Evolutionary conservation across 2,797 vertebrate species (phyloP).

Genomic region (Fundulus diaphanus): DNA sequence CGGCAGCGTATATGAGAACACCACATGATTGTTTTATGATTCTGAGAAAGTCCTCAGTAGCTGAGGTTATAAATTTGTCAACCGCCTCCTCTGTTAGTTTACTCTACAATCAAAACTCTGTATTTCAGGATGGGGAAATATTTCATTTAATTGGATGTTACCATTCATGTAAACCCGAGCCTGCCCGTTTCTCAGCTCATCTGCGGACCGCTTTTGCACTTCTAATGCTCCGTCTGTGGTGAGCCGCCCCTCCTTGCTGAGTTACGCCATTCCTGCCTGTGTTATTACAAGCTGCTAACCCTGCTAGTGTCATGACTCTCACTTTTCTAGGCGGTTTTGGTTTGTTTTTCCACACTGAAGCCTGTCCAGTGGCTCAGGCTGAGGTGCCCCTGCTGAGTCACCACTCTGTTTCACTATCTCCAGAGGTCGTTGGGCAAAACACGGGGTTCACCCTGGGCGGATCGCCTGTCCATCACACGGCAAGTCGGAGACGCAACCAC

Average conservation of each 20-base stretch:
- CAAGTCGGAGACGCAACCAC: neutral
- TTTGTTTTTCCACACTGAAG: conserved; percentile 65
- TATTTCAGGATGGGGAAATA: conserved; percentile 41
- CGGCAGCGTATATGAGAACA: conserved; percentile 30
- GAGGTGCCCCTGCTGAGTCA: conserved; percentile 42
- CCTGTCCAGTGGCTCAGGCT: conserved; percentile 30
- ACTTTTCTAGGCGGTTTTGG: conserved; percentile 44
- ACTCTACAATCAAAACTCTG: conserved; percentile 62
- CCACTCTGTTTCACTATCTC: conserved; percentile 8
- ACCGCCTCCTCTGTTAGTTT: conserved; percentile 53
- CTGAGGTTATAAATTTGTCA: conserved; percentile 59
- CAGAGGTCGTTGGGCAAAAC: neutral
- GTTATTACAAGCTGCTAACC: conserved; percentile 48
- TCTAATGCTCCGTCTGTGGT: conserved; percentile 41
- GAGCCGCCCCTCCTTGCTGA: conserved; percentile 37
- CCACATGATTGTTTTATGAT: conserved; percentile 49
- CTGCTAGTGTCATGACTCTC: conserved; percentile 39
- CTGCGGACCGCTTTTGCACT: conserved; percentile 42
- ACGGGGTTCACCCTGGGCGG: too few relatives aligned
- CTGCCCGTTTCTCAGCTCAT: conserved; percentile 36
- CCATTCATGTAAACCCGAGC: conserved; percentile 35
- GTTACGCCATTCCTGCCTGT: conserved; percentile 30
- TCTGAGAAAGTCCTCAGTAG: conserved; percentile 40
- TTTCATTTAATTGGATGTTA: conserved; percentile 57
- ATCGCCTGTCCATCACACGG: neutral